Percentiles rank a stretch among this genome's conserved stretches.
These are phyloP conservation scores for Conopomorpha cramerella DNA, from an alignment of 1,140 invertebrate species.

Conservation along the genomic window DNA sequence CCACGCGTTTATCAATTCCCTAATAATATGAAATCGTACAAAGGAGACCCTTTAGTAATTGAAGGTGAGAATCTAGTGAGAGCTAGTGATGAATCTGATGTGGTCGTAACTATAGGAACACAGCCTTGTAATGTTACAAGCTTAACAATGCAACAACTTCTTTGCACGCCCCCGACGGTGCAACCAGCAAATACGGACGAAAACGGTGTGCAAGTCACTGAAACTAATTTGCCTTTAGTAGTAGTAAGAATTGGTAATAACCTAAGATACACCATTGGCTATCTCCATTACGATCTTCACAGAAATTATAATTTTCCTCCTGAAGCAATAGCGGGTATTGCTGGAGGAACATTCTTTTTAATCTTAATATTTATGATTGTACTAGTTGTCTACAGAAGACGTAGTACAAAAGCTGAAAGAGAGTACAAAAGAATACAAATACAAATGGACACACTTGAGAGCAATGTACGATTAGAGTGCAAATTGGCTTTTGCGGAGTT, in stretches of 20 bases:
- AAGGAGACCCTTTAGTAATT: conserved; percentile 94
- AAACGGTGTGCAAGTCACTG: conserved; percentile 70
- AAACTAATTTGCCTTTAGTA: conserved; percentile 81
- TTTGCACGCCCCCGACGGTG: conserved; percentile 86
- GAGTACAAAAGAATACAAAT: conserved; percentile 98
- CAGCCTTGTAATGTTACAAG: conserved; percentile 91
- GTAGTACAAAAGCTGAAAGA: conserved; percentile 92
- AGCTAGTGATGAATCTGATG: conserved; percentile 90
- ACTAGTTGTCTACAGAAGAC: conserved; percentile 85
- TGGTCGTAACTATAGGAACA: conserved; percentile 90
- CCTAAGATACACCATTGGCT: conserved; percentile 85
- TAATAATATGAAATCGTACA: conserved; percentile 85
- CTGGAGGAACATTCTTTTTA: conserved; percentile 80
- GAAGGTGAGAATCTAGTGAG: conserved; percentile 91
- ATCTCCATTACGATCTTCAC: conserved; percentile 86
- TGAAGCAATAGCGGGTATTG: conserved; percentile 84
- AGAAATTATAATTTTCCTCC: conserved; percentile 84
- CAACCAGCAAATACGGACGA: conserved; percentile 89
- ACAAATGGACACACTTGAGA: conserved; percentile 99
- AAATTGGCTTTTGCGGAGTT: conserved; percentile 99
- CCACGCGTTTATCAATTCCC: conserved; percentile 89
- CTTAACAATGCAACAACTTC: conserved; percentile 82
- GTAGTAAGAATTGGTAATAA: conserved; percentile 88
- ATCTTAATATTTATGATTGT: conserved; percentile 85
- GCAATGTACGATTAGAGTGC: conserved; percentile 96